Conservation (phyloP, 2,888 invertebrate genomes). For the Rhagonycha fulva region DNA sequence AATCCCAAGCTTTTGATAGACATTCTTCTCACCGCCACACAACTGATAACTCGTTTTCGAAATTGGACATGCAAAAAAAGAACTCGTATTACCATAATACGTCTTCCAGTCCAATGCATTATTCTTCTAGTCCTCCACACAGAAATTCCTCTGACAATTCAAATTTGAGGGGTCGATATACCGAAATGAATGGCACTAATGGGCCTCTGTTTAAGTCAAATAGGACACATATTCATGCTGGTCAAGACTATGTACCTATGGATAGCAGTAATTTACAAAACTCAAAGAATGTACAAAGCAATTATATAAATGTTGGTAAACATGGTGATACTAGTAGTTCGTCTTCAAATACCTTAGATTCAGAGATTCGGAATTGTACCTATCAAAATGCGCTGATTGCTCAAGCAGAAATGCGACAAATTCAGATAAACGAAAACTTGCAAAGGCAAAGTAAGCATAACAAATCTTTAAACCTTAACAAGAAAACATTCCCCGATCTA, state of each 20-base stretch:
- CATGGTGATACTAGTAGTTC: slow-evolving; percentile 52
- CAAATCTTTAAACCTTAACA: neutral
- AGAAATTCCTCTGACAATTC: slow-evolving; percentile 1
- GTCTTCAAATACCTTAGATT: slow-evolving; percentile 51
- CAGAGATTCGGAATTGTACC: slow-evolving; percentile 43
- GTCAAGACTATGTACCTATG: slow-evolving; percentile 45
- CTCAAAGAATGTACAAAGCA: slow-evolving; percentile 27
- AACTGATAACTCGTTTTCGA: slow-evolving; percentile 20
- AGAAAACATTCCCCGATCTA: slow-evolving; percentile 1
- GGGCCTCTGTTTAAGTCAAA: slow-evolving; percentile 1
- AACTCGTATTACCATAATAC: neutral
- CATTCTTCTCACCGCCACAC: slow-evolving; percentile 44
- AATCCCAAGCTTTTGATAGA: slow-evolving; percentile 46
- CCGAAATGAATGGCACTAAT: slow-evolving; percentile 17
- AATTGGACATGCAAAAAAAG: neutral
- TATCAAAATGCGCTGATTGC: slow-evolving; percentile 41
- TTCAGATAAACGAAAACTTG: slow-evolving; percentile 28
- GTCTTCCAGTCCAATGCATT: neutral
- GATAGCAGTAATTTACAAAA: slow-evolving; percentile 29
- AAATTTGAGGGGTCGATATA: slow-evolving; percentile 7
- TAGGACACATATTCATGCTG: slow-evolving; percentile 3
- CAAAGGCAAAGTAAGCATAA: slow-evolving; percentile 16
- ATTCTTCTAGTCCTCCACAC: neutral
- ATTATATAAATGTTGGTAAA: slow-evolving; percentile 43
- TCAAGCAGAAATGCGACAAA: slow-evolving; percentile 34